Percentiles rank a stretch among this genome's conserved stretches.
Evolutionary conservation across 2,113 vertebrate species (phyloP).

Genomic region (Pterophyllum scalare): DNA sequence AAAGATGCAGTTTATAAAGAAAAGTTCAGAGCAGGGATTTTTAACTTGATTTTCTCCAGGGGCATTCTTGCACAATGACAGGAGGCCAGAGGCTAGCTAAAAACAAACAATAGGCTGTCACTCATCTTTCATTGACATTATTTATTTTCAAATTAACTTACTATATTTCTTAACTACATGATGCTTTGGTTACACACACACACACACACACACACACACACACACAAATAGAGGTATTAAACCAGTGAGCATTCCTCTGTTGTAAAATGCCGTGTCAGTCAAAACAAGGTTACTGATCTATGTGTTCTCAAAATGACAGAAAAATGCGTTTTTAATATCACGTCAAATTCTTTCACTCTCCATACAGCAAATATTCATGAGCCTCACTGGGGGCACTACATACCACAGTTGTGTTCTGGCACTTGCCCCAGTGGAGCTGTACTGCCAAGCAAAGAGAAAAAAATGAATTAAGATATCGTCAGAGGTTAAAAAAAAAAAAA

Average conservation of each 20-base stretch:
- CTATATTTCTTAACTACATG: neutral
- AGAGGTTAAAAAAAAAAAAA: neutral
- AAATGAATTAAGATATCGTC: conserved; percentile 45
- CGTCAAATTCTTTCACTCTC: conserved; percentile 1
- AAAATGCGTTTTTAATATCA: conserved; percentile 7
- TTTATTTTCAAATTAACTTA: neutral
- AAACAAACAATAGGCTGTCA: neutral
- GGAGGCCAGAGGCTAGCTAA: conserved; percentile 7
- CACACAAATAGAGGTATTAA: neutral
- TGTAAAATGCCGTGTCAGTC: neutral
- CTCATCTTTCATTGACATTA: no score
- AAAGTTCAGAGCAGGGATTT: neutral
- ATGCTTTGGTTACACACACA: neutral
- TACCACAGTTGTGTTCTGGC: conserved; percentile 35
- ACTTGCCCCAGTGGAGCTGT: conserved; percentile 3
- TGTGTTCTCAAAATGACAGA: neutral
- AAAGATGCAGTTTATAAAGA: conserved; percentile 6
- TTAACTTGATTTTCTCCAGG: conserved; percentile 2
- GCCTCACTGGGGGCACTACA: neutral
- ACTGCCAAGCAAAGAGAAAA: conserved; percentile 21
- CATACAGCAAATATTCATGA: conserved; percentile 19
- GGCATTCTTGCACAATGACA: neutral
- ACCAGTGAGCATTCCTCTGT: neutral
- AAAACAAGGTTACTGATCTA: neutral
- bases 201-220: no score